Conservation (phyloP, 1,140 invertebrate species). For the Venustaconcha ellipsiformis region DNA sequence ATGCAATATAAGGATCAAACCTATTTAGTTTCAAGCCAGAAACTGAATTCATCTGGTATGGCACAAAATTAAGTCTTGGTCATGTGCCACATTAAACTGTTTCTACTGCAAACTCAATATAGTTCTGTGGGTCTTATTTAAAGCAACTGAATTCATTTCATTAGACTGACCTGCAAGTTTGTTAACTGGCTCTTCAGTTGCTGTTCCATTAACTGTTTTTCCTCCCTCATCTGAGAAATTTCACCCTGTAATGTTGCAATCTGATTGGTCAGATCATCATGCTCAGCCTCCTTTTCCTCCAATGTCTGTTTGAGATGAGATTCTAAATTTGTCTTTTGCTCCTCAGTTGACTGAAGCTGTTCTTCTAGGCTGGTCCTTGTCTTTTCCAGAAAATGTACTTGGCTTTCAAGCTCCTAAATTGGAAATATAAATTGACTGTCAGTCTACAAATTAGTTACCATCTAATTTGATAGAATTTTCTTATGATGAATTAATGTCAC, state of each 20-base stretch:
- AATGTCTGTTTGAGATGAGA: constrained; percentile 25
- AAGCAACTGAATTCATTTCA: too few species aligned
- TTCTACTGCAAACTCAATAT: not conserved
- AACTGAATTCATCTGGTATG: not conserved
- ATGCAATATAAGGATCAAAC: too few species aligned
- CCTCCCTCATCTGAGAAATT: constrained; percentile 33
- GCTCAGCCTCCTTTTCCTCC: constrained; percentile 34
- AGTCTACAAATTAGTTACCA: too few species aligned
- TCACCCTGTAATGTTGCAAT: constrained; percentile 38
- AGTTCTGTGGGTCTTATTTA: too few species aligned
- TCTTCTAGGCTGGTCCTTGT: constrained; percentile 43
- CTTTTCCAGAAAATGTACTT: constrained; percentile 52
- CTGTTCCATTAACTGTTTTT: constrained; percentile 44
- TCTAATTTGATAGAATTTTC: too few species aligned
- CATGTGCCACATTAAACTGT: not conserved
- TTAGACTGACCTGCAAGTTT: constrained; percentile 31
- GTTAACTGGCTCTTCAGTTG: constrained; percentile 34
- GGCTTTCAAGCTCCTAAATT: constrained; percentile 60
- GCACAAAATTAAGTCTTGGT: not conserved
- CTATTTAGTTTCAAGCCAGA: too few species aligned
- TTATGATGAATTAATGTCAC: too few species aligned
- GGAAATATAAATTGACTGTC: not conserved
- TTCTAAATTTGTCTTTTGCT: not conserved
- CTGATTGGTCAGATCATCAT: constrained; percentile 35
- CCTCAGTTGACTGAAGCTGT: constrained; percentile 35